These are phyloP conservation scores for Pachycephus smyrnensis DNA, from an alignment of 2,888 invertebrate genomes.

Conservation along the genomic window DNA sequence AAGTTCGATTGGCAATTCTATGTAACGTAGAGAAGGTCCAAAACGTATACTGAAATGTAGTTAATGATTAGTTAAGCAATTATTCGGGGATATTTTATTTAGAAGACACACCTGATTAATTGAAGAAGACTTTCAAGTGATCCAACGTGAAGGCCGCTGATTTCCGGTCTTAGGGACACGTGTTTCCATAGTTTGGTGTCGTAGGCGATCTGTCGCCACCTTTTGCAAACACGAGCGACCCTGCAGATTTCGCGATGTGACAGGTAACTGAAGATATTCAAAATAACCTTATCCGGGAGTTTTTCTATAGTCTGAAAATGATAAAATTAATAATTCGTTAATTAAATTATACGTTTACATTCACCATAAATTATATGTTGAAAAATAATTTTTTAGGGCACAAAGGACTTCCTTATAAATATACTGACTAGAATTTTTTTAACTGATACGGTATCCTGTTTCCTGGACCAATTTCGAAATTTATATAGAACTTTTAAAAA, in stretches of 20 bases:
- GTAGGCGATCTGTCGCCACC: constrained; percentile 96
- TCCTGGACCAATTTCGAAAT: constrained; percentile 6
- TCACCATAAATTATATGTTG: not conserved
- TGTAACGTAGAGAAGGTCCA: constrained; percentile 88
- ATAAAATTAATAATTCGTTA: constrained; percentile 21
- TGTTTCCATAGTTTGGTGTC: constrained; percentile 95
- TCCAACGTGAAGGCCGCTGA: constrained; percentile 93
- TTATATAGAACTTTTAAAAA: not conserved
- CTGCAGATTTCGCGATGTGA: constrained; percentile 94
- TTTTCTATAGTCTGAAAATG: constrained; percentile 90
- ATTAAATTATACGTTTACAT: too few relatives aligned
- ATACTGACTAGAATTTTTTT: not conserved
- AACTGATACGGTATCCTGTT: not conserved
- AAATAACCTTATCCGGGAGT: constrained; percentile 95
- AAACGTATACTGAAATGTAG: constrained; percentile 77
- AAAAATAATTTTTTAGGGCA: not conserved
- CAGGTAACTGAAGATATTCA: constrained; percentile 94
- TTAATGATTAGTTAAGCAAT: not conserved
- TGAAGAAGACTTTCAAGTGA: constrained; percentile 89
- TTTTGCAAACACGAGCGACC: constrained; percentile 93
- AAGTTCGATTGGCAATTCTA: constrained; percentile 94
- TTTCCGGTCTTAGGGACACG: constrained; percentile 96
- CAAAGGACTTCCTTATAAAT: not conserved
- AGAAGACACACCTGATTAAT: constrained; percentile 75
- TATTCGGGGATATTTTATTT: not conserved